These are phyloP conservation scores for Mystacides longicornis DNA, from an alignment of 2,888 invertebrate genomes.

Conservation along the genomic window DNA sequence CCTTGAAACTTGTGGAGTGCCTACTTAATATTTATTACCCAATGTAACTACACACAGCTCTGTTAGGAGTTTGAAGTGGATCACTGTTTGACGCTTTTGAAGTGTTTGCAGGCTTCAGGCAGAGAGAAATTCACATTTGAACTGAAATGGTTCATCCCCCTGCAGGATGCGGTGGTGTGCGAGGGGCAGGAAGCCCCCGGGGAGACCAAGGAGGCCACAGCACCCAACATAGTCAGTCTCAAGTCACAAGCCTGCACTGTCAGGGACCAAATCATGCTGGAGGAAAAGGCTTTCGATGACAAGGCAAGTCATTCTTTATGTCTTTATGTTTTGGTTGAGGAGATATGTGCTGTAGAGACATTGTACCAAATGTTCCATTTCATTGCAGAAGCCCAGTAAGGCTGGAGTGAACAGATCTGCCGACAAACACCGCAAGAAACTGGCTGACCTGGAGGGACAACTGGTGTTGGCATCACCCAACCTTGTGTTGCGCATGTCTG, in stretches of 20 bases:
- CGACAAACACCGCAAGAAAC: slow-evolving; percentile 84
- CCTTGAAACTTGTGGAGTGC: no score
- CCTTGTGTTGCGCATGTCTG: slow-evolving; percentile 73
- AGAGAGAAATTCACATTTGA: slow-evolving; percentile 87
- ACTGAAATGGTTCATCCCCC: slow-evolving; percentile 87
- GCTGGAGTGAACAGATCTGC: slow-evolving; percentile 51
- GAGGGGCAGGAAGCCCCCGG: slow-evolving; percentile 52
- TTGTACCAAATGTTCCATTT: not conserved
- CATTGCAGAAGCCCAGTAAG: slow-evolving; percentile 29
- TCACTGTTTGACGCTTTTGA: no score
- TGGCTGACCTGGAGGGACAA: slow-evolving; percentile 85
- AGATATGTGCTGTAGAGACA: not conserved
- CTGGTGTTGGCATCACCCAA: slow-evolving; percentile 86
- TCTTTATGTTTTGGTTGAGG: not conserved
- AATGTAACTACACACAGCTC: no score
- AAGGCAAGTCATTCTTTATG: slow-evolving; percentile 45
- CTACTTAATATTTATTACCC: no score
- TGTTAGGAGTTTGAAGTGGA: no score
- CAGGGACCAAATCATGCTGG: slow-evolving; percentile 74
- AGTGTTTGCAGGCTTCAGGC: slow-evolving; percentile 57
- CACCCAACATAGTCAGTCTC: slow-evolving; percentile 75
- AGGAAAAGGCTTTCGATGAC: slow-evolving; percentile 62
- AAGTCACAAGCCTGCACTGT: slow-evolving; percentile 82
- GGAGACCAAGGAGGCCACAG: slow-evolving; percentile 66
- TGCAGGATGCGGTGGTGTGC: slow-evolving; percentile 71